phyloP scores from a whole-genome alignment of 1,140 invertebrate genomes.

The Heliconius hewitsoni region DNA sequence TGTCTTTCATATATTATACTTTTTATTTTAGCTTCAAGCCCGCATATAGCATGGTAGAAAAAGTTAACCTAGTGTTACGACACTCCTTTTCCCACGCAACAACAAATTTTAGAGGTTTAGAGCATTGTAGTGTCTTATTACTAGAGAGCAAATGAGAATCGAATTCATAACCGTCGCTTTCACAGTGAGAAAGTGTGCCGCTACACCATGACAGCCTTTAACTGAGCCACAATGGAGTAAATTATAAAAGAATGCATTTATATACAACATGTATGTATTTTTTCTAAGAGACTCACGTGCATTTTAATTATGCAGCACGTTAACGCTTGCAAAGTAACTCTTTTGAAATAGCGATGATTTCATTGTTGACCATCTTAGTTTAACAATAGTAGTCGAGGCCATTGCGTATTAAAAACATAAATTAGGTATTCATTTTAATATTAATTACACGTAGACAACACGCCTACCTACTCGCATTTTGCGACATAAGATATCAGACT shows the following conservation, averaged over 20 bases:
- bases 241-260: not conserved
- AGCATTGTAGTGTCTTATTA: too few species aligned
- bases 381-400: not conserved
- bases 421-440: conserved; percentile 19
- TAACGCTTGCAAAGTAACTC: not conserved
- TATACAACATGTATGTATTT: not conserved
- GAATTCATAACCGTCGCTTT: too few species aligned
- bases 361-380: conserved; percentile 19
- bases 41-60: too few species aligned
- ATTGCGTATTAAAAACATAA: conserved; percentile 15
- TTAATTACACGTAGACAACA: conserved; percentile 12
- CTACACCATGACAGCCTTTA: too few species aligned
- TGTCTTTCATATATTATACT: too few species aligned
- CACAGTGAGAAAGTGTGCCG: too few species aligned
- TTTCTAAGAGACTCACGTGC: not conserved
- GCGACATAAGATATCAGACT: not conserved
- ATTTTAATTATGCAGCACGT: not conserved
- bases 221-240: not conserved
- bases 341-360: conserved; percentile 24
- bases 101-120: too few species aligned
- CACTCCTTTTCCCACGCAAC: too few species aligned
- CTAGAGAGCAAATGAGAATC: too few species aligned
- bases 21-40: too few species aligned
- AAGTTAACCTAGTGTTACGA: too few species aligned
- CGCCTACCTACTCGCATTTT: not conserved